Evolutionary conservation across 2,113 vertebrate species (phyloP).

Genomic region (Platanista minor): DNA sequence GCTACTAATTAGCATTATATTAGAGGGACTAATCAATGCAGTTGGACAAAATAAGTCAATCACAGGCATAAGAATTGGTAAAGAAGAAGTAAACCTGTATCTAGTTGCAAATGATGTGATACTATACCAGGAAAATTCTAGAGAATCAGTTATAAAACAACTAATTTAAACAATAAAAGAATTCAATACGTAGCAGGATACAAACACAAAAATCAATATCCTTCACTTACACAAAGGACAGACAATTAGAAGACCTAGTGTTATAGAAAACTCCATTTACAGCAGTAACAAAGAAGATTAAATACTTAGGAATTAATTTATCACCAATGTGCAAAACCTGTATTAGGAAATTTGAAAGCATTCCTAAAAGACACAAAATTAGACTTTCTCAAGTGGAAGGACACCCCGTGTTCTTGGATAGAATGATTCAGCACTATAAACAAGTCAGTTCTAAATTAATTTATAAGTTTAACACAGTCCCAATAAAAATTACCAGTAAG

Average conservation of each 20-base stretch:
- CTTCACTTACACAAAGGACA: slow-evolving; percentile 22
- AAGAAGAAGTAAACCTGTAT: slow-evolving; percentile 13
- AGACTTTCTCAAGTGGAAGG: slow-evolving; percentile 27
- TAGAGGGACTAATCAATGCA: neutral
- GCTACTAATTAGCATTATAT: slow-evolving; percentile 10
- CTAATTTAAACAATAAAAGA: slow-evolving; percentile 16
- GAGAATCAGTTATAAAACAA: slow-evolving; percentile 28
- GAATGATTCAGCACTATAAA: slow-evolving; percentile 25
- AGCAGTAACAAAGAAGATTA: slow-evolving; percentile 14
- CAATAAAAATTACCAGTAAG: slow-evolving; percentile 1
- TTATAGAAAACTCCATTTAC: neutral
- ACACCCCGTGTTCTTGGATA: neutral
- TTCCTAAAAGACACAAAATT: neutral
- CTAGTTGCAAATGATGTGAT: neutral
- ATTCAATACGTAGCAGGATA: neutral
- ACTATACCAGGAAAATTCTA: neutral
- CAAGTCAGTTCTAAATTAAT: neutral
- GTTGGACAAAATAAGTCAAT: slow-evolving; percentile 27
- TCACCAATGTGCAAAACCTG: neutral
- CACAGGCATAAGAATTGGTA: neutral
- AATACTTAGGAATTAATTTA: slow-evolving; percentile 35
- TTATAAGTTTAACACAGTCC: neutral
- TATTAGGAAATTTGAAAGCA: neutral
- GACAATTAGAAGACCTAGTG: neutral
- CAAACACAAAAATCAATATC: neutral